Base-by-base conservation (phyloP, 2,888 invertebrate genomes). In the Miltochrista miniata region DNA sequence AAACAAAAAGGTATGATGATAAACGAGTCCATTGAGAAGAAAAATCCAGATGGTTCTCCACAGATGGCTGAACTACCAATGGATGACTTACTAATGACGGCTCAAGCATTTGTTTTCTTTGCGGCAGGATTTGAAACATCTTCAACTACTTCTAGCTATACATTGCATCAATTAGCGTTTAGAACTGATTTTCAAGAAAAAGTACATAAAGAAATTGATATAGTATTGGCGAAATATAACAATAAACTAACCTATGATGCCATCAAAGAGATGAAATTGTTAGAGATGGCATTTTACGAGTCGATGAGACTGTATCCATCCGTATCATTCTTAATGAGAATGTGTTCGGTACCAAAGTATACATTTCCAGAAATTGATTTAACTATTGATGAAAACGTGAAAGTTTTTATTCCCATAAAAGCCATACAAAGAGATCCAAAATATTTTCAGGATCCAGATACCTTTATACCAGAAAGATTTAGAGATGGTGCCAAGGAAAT, bases 81-180 rank as follows among this genome's bases (percentile, higher is more conserved):
- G 40, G 69, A 72, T 30, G 58, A 67, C 2, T 43, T 48, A 4
- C 34, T 68, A 7, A 64, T 79, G 33, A 60, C 61, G 1, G 74
- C 81, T 0, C 81, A 81, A 59, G 74, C 73, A 2, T 78, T 78
- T 29, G 48, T 81, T 9, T 81, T 81, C 53, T 81, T 81, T 34
- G 69, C 61, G 4, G 87, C 85, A 4, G 87, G 87, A 1, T 86
- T 82, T 40, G 86, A 86, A 59, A 85, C 87, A 0, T 82, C 85
- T 0, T 81, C 87, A 1, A 76, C 81, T 0, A 70, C 81, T 0
- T 72, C 82, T 7, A 81, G 81, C 50, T 81, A 64, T 37, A 72
- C 76, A 0, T 59, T 83, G 1, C 82, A 85, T 49, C 68, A 79
- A 49, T 65, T 89, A 2, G 85, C 88, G 1, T 73, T 69, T 11